phyloP scores from a whole-genome alignment of 2,113 vertebrate genomes.

The Labeo catla region DNA sequence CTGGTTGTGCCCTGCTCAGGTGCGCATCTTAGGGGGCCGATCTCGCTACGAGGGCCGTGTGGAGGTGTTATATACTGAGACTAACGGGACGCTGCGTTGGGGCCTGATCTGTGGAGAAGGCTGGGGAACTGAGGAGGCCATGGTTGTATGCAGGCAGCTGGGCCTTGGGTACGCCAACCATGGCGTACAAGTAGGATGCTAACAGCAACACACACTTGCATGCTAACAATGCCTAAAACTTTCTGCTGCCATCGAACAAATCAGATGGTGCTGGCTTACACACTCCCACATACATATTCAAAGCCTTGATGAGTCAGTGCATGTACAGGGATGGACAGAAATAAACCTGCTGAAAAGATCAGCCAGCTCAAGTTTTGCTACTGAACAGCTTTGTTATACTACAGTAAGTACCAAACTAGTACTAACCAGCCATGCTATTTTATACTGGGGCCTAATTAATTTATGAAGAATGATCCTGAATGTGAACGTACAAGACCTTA shows the following conservation, averaged over 20 bases:
- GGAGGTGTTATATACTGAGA: constrained; percentile 79
- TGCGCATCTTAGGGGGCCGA: constrained; percentile 90
- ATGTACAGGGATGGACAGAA: neutral
- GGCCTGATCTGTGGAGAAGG: constrained; percentile 92
- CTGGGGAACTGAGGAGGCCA: constrained; percentile 90
- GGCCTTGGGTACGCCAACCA: constrained; percentile 94
- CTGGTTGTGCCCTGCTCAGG: constrained; percentile 76
- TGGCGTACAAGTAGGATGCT: constrained; percentile 88
- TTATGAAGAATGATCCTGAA: too few species aligned
- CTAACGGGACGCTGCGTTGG: constrained; percentile 80
- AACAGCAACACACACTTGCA: constrained; percentile 36
- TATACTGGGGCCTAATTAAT: neutral
- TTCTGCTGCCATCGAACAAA: constrained; percentile 1
- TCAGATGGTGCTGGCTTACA: constrained; percentile 22
- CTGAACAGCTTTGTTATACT: neutral
- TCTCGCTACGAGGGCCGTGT: constrained; percentile 91
- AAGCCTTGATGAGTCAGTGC: neutral
- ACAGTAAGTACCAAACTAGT: neutral
- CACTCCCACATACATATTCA: neutral
- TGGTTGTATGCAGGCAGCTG: constrained; percentile 92
- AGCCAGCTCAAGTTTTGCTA: neutral
- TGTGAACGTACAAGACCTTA: too few species aligned
- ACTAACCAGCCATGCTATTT: neutral
- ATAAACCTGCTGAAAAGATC: constrained; percentile 24
- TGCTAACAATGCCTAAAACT: constrained; percentile 10